A percentile compares a stretch with the other conserved stretches of the same genome.
Evolutionary conservation across 2,888 invertebrate genomes (phyloP).

Genomic region (Lobophora halterata): DNA sequence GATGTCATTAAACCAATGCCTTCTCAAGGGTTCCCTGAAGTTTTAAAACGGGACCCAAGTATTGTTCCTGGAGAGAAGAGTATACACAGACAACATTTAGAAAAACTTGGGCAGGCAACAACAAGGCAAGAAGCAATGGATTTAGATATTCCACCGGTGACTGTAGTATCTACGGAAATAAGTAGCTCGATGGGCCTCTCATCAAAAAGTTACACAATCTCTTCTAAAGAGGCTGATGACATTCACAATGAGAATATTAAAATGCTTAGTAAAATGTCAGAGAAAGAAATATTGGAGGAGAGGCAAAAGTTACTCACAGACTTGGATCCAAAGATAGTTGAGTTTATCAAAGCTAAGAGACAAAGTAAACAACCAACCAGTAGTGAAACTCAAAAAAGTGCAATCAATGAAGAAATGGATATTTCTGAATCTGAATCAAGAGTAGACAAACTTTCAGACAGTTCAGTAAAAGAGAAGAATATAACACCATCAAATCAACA

Average conservation of each 20-base stretch:
- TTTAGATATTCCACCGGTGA: conserved; percentile 40
- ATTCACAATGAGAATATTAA: conserved; percentile 89
- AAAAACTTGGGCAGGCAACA: conserved; percentile 34
- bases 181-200: conserved; percentile 41
- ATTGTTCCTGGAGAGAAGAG: conserved; percentile 57
- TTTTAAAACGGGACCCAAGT: conserved; percentile 58
- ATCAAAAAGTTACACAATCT: conserved; percentile 70
- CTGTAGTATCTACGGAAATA: conserved; percentile 1
- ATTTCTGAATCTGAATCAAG: conserved; percentile 40
- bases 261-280: conserved; percentile 84
- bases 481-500: conserved; percentile 12
- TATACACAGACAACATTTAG: conserved; percentile 70
- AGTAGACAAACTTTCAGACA: conserved; percentile 1
- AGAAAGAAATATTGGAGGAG: conserved; percentile 88
- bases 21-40: conserved; percentile 74
- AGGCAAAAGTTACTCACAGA: conserved; percentile 83
- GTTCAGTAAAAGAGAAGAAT: not conserved
- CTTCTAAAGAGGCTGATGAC: conserved; percentile 70
- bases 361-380: conserved; percentile 26
- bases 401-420: conserved; percentile 42
- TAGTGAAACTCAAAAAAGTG: not conserved
- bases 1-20: conserved; percentile 53
- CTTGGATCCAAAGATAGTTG: conserved; percentile 84
- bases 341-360: conserved; percentile 80
- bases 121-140: conserved; percentile 56